Percentiles rank a stretch among this genome's conserved stretches.
These are phyloP conservation scores for Ploceus nigricollis DNA, from an alignment of 2,113 vertebrate genomes.

Conservation along the genomic window DNA sequence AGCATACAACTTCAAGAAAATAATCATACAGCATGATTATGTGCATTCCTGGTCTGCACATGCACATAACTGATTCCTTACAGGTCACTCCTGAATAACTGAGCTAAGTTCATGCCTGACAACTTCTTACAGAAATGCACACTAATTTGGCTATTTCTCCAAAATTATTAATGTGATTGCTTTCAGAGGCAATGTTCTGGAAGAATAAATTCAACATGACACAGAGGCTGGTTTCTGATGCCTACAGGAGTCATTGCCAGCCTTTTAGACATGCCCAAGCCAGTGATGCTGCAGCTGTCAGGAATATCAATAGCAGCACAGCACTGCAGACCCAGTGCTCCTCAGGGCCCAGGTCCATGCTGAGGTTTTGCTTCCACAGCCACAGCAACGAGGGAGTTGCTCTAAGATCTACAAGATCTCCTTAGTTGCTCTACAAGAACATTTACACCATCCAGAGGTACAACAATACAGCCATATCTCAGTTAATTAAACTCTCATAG, in stretches of 20 bases:
- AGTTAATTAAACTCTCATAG: neutral
- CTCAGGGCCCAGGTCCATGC: neutral
- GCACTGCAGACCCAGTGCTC: neutral
- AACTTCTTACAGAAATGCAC: neutral
- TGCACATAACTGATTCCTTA: neutral
- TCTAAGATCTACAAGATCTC: neutral
- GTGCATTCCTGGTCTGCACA: neutral
- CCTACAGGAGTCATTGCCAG: neutral
- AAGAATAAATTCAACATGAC: neutral
- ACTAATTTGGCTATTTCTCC: neutral
- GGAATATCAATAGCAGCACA: rapidly evolving
- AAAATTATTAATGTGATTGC: neutral
- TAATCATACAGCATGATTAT: neutral
- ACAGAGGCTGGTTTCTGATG: neutral
- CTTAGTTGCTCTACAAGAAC: neutral
- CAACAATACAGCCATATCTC: neutral
- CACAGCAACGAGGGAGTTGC: neutral
- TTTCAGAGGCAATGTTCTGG: neutral
- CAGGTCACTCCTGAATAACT: neutral
- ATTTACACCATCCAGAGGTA: neutral
- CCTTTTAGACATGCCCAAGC: neutral
- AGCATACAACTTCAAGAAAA: neutral
- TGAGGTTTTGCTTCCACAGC: neutral
- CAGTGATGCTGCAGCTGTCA: neutral
- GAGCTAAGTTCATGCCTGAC: neutral